Evolutionary conservation across 2,113 vertebrate genomes (phyloP), one percentile per base, ranked within the genome.

Genomic region (Tonatia bakeri): DNA sequence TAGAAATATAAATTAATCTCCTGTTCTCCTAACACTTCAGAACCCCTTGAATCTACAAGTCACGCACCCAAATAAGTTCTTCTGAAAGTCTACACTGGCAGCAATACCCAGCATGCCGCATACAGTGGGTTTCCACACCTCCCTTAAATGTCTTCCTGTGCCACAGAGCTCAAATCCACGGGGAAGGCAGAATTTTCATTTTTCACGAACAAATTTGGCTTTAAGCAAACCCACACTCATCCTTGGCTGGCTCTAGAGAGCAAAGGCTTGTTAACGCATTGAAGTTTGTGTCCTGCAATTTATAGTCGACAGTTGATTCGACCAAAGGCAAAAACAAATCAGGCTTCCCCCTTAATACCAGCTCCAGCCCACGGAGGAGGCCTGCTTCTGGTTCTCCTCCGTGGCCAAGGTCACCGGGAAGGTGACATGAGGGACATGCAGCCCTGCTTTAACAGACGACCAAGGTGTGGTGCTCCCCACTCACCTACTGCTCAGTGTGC

Each of bases 1-100:
- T 50, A 96, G 96, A 96, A 91, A 84, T 82, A 70, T 77, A 96
- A 69, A 96, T 83, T 76, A 70, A 96, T 91, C 87, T 67, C 28
- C 26, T 73, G 33, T 28, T 72, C 69, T 59, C 76, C 11, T 33
- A 88, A 38, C 14, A 45, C 4, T 70, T 1, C 52, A 67, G 56
- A 54, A 7, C 56, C 87, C 87, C 59, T 4, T 3, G 31, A 54
- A 31, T 67, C 72, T 69, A 69, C 10, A 91, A 38, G 31, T 65
- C 65, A 73, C 45, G 52, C 22, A 89, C 2, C 43, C 59, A 56
- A 93, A 81, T 31, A 45, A 52, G 93, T 31, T 14, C 17, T 31
- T 77, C 69, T 24, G 52, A 59, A 91, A 94, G 73, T 0, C 1
- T 4, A 31, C 26, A 15, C 5, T 4, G 40, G 40, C 20, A 84